Percentiles rank a stretch among this genome's conserved stretches.
Conservation (phyloP, 2,888 invertebrate species). For the Apocheima hispidaria region DNA sequence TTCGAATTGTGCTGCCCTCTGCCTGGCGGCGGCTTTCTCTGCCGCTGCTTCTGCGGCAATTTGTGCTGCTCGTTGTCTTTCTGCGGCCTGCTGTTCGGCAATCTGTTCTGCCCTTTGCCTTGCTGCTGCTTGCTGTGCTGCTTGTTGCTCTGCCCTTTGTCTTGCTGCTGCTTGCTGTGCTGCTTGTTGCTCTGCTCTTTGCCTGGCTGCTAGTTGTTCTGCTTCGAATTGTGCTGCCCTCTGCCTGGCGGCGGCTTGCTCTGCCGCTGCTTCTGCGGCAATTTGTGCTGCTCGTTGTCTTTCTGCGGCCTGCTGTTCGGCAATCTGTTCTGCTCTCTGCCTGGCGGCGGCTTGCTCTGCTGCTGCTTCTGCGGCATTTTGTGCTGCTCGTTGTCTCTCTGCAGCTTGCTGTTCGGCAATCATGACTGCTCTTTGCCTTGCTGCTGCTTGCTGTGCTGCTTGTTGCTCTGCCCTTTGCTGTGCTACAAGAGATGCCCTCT, state of each 20-base stretch:
- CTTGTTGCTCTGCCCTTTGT: neutral
- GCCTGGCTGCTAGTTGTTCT: too few species aligned
- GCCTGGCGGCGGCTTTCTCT: neutral
- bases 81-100: neutral
- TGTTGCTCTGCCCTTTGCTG: slow-evolving; percentile 1
- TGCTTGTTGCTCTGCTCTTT: neutral
- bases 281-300: too few species aligned
- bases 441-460: neutral
- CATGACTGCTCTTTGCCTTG: neutral
- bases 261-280: neutral
- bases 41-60: too few species aligned
- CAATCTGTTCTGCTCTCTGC: too few species aligned
- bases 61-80: neutral
- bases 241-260: too few species aligned
- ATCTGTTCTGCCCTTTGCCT: neutral
- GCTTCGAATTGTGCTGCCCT: too few species aligned
- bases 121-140: neutral
- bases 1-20: neutral
- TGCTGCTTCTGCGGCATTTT: neutral
- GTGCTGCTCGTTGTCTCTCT: neutral
- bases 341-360: too few species aligned
- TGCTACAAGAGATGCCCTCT: neutral
- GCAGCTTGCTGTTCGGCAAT: neutral
- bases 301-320: neutral
- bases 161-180: neutral